Conservation (phyloP, 2,888 invertebrate species). For the Netelia virgata region DNA sequence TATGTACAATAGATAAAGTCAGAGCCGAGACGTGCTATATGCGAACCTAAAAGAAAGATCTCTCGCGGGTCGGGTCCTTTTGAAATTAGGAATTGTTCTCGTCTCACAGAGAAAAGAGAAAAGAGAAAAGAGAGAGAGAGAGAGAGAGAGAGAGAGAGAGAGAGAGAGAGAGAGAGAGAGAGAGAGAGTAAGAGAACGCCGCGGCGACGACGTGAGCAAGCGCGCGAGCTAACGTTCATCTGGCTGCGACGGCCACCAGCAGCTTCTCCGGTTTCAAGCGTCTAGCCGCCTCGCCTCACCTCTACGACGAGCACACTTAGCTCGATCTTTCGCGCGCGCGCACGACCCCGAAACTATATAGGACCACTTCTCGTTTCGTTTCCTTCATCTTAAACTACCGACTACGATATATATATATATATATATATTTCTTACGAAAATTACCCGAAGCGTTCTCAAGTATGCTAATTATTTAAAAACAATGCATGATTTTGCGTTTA, state of each 20-base stretch:
- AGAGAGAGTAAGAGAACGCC: slow-evolving; percentile 46
- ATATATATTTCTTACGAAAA: neutral
- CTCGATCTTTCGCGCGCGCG: slow-evolving; percentile 66
- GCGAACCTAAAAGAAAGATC: slow-evolving; percentile 28
- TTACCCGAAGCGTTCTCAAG: neutral
- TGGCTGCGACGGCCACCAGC: slow-evolving; percentile 74
- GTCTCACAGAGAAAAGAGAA: slow-evolving; percentile 44
- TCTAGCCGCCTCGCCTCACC: slow-evolving; percentile 80
- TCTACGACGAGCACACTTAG: slow-evolving; percentile 75
- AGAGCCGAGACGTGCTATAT: slow-evolving; percentile 52
- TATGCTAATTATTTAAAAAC: no score
- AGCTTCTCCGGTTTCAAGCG: slow-evolving; percentile 84
- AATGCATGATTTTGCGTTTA: no score
- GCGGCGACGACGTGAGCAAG: slow-evolving; percentile 80
- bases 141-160: neutral
- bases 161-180: neutral
- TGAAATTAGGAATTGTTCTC: slow-evolving; percentile 73
- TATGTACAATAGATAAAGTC: slow-evolving; percentile 65
- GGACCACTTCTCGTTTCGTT: slow-evolving; percentile 32
- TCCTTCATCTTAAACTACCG: slow-evolving; percentile 31
- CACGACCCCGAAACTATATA: slow-evolving; percentile 32
- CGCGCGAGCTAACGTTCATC: slow-evolving; percentile 66
- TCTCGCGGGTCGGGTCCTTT: slow-evolving; percentile 64
- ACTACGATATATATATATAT: neutral
- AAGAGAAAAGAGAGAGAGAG: neutral